These are phyloP conservation scores for Archivesica marissinica DNA, from an alignment of 1,140 invertebrate genomes.

Conservation along the genomic window DNA sequence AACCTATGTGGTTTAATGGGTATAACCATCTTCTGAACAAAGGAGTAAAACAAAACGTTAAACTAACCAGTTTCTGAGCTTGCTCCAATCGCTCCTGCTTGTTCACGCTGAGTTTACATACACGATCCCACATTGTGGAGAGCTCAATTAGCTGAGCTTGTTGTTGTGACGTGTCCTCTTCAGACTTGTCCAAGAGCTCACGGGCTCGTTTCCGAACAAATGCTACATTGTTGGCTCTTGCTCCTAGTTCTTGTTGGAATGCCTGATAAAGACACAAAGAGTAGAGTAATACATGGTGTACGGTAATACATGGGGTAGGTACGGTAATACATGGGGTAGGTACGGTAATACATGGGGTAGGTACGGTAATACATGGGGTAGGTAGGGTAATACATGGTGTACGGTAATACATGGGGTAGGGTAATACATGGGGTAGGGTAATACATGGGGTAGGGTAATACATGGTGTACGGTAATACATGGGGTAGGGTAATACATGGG, in stretches of 20 bases:
- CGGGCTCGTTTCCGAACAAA: constrained; percentile 94
- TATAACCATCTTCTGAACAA: background rate
- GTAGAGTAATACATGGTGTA: background rate
- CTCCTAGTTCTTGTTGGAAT: constrained; percentile 96
- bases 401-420: too few relatives aligned
- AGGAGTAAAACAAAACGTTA: background rate
- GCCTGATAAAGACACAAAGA: constrained; percentile 84
- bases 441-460: too few relatives aligned
- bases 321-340: too few relatives aligned
- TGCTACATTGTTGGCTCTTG: constrained; percentile 93
- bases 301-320: too few relatives aligned
- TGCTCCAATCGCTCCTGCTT: constrained; percentile 92
- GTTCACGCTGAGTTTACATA: constrained; percentile 90
- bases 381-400: too few relatives aligned
- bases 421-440: too few relatives aligned
- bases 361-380: too few relatives aligned
- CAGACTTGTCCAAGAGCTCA: constrained; percentile 93
- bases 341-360: too few relatives aligned
- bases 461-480: too few relatives aligned
- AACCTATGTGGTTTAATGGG: too few relatives aligned
- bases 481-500: too few relatives aligned
- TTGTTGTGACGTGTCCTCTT: constrained; percentile 92
- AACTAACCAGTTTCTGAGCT: constrained; percentile 88
- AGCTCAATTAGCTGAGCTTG: constrained; percentile 93
- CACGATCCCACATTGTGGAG: constrained; percentile 93